Percentiles rank a stretch among this genome's conserved stretches.
These are phyloP conservation scores for Eristalis arbustorum DNA, from an alignment of 2,888 invertebrate genomes.

Conservation along the genomic window DNA sequence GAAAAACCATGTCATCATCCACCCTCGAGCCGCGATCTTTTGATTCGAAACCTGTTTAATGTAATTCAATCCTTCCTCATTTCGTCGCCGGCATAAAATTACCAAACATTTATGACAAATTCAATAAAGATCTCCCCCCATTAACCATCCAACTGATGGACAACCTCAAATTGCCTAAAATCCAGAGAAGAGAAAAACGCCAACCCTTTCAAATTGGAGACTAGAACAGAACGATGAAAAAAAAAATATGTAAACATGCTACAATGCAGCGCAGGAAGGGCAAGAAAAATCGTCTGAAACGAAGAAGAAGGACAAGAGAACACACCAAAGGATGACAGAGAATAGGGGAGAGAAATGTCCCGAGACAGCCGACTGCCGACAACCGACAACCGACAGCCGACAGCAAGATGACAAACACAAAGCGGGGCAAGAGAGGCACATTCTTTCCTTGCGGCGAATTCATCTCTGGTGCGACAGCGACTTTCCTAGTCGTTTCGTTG, in stretches of 20 bases:
- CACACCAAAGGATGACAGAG: conserved; percentile 15
- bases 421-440: conserved; percentile 18
- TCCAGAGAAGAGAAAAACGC: background rate
- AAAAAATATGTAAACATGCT: background rate
- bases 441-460: conserved; percentile 63
- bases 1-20: too few relatives aligned
- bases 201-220: background rate
- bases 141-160: background rate
- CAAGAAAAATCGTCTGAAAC: conserved; percentile 5
- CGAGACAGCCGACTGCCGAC: conserved; percentile 14
- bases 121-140: background rate
- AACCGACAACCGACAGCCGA: too few relatives aligned
- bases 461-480: conserved; percentile 25
- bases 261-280: conserved; percentile 11
- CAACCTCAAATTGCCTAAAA: background rate
- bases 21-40: too few relatives aligned
- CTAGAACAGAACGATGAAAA: background rate
- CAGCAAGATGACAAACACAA: conserved; percentile 20
- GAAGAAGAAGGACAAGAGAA: conserved; percentile 8
- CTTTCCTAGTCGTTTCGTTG: conserved; percentile 10
- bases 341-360: background rate
- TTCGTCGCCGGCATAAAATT: too few relatives aligned
- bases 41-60: too few relatives aligned
- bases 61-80: too few relatives aligned
- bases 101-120: background rate